Evolutionary conservation across 2,113 vertebrate species (phyloP), one percentile per base, ranked within the genome.

Genomic region (Petrocephalus zakoni): DNA sequence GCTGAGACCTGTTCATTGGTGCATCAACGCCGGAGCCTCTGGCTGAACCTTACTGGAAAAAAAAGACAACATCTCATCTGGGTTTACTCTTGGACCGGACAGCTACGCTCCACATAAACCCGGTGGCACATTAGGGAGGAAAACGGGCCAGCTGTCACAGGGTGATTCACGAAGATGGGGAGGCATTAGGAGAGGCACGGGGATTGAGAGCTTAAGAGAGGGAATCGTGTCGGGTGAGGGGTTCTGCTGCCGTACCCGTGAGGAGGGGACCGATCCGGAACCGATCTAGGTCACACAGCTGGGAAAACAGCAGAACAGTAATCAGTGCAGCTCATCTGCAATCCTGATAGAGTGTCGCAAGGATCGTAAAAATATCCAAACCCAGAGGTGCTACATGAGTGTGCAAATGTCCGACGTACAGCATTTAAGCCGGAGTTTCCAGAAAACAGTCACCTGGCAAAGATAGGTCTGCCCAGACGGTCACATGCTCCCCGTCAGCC

Each of bases 371-470:
- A 75, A 37, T 13, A 49, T 51, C 22, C 22, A 42, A 78, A 78
- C 34, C 34, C 72, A 78, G 34, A 75, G 34, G 15, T 15, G 68
- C 29, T 34, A 19, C 29, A 78, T 13, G 17, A 15, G 34, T 6
- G 34, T 0, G 5, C 11, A 78, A 37, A 19, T 78, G 15, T 78
- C 72, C 34, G 15, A 78, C 34, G 17, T 42, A 2, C 52, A 90
- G 89, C 88, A 37, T 78, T 91, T 87, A 72, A 86, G 58, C 19
- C 21, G 61, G 87, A 58, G 81, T 87, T 89, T 61, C 90, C 90
- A 88, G 89, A 90, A 91, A 90, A 55, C 90, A 72, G 68, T 86
- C 90, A 91, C 89, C 89, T 90, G 90, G 91, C 88, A 91, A 83
- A 87, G 86, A 19, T 42, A 9, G n/a, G 22, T 64, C 58, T 64